Conservation (phyloP, 23 tunicate species). For the Oikopleura vanhoeffeni region DNA sequence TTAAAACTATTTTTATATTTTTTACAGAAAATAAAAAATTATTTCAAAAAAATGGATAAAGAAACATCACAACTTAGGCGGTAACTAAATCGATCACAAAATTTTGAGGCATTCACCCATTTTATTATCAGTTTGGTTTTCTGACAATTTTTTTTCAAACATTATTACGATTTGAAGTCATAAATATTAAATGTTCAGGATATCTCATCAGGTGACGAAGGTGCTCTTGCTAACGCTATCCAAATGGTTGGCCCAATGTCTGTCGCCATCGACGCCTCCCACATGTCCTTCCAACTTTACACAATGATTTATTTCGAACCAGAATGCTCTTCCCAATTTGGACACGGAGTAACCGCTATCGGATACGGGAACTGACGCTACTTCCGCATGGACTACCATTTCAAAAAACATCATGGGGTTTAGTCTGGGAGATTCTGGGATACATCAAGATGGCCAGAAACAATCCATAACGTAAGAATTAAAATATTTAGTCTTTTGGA, state of each 20-base stretch:
- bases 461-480: conserved; percentile 34
- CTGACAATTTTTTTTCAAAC: too few species aligned
- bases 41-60: too few species aligned
- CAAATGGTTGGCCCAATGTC: conserved; percentile 65
- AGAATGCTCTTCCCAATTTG: conserved; percentile 45
- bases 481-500: too few species aligned
- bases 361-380: conserved; percentile 52
- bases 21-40: too few species aligned
- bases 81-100: too few species aligned
- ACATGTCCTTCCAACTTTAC: conserved; percentile 62
- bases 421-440: conserved; percentile 51
- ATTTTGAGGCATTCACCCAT: too few species aligned
- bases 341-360: conserved; percentile 58
- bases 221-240: conserved; percentile 38
- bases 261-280: conserved; percentile 84
- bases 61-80: too few species aligned
- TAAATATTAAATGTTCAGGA: too few species aligned
- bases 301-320: conserved; percentile 65
- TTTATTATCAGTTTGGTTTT: too few species aligned
- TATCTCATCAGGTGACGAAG: conserved; percentile 42
- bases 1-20: too few species aligned
- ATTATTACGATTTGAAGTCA: too few species aligned
- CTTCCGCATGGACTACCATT: conserved; percentile 58
- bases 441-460: conserved; percentile 85
- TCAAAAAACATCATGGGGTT: conserved; percentile 87